phyloP scores from a whole-genome alignment of 2,797 vertebrate genomes.

The Apogon hyalosoma region DNA sequence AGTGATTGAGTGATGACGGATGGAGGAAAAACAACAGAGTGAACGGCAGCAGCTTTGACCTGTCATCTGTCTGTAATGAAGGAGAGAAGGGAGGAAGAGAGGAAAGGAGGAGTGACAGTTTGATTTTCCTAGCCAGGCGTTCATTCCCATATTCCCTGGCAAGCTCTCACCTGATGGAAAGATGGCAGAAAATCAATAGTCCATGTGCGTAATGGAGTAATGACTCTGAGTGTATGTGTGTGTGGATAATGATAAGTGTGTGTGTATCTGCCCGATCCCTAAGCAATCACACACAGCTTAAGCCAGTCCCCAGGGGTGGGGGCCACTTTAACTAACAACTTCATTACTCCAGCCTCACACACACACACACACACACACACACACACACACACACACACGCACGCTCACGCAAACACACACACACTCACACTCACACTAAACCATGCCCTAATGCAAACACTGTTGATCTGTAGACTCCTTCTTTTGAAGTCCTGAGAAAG shows the following conservation, averaged over 20 bases:
- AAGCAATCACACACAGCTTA: slow-evolving; percentile 86
- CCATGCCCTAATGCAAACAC: slow-evolving; percentile 32
- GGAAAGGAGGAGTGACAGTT: slow-evolving; percentile 79
- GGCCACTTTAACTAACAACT: slow-evolving; percentile 86
- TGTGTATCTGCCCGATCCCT: slow-evolving; percentile 76
- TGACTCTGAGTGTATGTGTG: slow-evolving; percentile 80
- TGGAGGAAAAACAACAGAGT: slow-evolving; percentile 70
- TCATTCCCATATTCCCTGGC: slow-evolving; percentile 85
- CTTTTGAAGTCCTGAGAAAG: slow-evolving; percentile 24
- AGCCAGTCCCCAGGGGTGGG: slow-evolving; percentile 80
- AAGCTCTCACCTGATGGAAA: slow-evolving; percentile 87
- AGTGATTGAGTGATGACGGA: slow-evolving; percentile 71
- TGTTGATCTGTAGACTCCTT: slow-evolving; percentile 44
- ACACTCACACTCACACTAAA: slow-evolving; percentile 2
- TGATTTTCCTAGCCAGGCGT: slow-evolving; percentile 84
- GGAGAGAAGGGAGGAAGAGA: slow-evolving; percentile 76
- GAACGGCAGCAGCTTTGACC: slow-evolving; percentile 77
- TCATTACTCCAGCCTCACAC: slow-evolving; percentile 81
- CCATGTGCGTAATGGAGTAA: slow-evolving; percentile 88
- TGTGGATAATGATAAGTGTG: slow-evolving; percentile 77
- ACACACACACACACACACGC: slow-evolving; percentile 41
- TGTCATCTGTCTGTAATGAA: slow-evolving; percentile 79
- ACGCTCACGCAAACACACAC: slow-evolving; percentile 20
- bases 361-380: slow-evolving; percentile 50
- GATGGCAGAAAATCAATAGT: slow-evolving; percentile 92